Conservation (phyloP, 2,113 vertebrate genomes). For the Isichthys henryi region DNA sequence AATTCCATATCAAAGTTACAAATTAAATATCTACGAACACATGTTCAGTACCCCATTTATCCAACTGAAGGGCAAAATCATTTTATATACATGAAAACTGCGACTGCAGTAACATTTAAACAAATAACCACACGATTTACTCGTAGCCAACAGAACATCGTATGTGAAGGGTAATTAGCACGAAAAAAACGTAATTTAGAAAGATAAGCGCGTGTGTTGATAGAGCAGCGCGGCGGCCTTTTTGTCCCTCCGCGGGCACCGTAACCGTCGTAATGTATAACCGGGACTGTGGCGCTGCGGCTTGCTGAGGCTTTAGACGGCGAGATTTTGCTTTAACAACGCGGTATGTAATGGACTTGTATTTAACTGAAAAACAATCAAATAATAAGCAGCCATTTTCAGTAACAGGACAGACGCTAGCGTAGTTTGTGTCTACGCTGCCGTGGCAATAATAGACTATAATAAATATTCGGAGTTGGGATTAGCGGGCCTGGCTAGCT, state of each 20-base stretch:
- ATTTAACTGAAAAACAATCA: background rate
- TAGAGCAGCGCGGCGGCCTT: background rate
- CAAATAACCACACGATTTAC: background rate
- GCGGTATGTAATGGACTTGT: background rate
- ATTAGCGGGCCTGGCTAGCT: background rate
- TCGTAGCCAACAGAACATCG: background rate
- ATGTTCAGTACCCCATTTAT: background rate
- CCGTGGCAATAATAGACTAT: background rate
- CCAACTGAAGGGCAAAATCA: background rate
- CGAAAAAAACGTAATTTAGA: background rate
- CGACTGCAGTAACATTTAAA: background rate
- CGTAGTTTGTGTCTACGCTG: background rate
- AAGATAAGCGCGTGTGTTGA: background rate
- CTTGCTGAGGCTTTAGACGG: background rate
- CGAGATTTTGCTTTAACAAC: background rate
- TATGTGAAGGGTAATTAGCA: background rate
- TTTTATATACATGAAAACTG: background rate
- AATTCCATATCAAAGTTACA: background rate
- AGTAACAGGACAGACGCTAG: too few relatives aligned
- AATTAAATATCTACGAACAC: background rate
- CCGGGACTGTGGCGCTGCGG: background rate
- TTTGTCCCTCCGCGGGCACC: slow-evolving; percentile 25
- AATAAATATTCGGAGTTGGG: background rate
- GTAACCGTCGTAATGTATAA: slow-evolving; percentile 22
- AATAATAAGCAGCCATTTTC: background rate